Evolutionary conservation across 2,797 vertebrate species (phyloP).

Genomic region (Chloroceryle amazona): DNA sequence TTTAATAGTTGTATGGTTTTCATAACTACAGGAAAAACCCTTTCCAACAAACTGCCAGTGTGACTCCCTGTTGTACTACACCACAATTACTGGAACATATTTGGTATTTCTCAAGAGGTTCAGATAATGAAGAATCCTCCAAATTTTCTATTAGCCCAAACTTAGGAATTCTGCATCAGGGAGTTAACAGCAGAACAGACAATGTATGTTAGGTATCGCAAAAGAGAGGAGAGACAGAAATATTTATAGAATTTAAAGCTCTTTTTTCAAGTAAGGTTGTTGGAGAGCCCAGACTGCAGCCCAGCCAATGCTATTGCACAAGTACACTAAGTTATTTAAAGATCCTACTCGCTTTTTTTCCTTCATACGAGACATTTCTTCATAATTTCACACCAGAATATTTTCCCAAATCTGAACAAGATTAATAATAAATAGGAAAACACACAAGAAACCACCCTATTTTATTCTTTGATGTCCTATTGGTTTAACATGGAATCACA

Average conservation of each 20-base stretch:
- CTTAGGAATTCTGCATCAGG: slow-evolving; percentile 70
- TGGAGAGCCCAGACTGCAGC: neutral
- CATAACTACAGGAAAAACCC: slow-evolving; percentile 76
- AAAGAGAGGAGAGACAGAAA: neutral
- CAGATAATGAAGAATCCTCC: slow-evolving; percentile 76
- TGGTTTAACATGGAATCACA: neutral
- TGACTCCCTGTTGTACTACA: slow-evolving; percentile 74
- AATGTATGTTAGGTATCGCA: slow-evolving; percentile 18
- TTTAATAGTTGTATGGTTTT: slow-evolving; percentile 77
- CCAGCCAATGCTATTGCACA: neutral
- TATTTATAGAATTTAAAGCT: neutral
- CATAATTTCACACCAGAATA: neutral
- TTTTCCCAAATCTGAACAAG: neutral
- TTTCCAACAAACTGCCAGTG: slow-evolving; percentile 77
- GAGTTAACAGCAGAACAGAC: slow-evolving; percentile 66
- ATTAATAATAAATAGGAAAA: slow-evolving; percentile 27
- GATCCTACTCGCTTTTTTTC: neutral
- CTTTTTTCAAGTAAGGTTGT: neutral
- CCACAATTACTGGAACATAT: slow-evolving; percentile 76
- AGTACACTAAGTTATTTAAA: neutral
- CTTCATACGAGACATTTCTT: neutral
- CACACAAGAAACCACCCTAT: neutral
- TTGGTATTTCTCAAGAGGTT: slow-evolving; percentile 74
- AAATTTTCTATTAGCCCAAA: slow-evolving; percentile 75
- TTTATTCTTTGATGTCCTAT: neutral